Conservation (phyloP, 1,140 invertebrate genomes). For the Paraescarpia echinospica region DNA sequence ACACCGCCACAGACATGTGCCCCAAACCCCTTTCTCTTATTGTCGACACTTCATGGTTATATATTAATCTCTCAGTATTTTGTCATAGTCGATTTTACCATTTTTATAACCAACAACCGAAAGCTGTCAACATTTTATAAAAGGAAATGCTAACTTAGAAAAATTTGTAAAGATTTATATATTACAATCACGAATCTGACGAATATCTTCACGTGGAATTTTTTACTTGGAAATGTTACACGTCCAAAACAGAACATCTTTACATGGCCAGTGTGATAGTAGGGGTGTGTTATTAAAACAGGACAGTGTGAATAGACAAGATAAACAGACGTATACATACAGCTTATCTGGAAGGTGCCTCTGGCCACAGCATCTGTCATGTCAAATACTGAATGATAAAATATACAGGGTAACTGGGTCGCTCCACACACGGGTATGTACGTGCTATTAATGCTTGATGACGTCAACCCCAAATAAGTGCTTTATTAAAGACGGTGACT, state of each 20-base stretch:
- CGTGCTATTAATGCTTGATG: neutral
- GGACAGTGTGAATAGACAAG: neutral
- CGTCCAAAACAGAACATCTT: neutral
- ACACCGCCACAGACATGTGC: neutral
- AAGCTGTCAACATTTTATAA: too few species aligned
- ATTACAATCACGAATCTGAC: neutral
- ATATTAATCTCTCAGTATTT: too few species aligned
- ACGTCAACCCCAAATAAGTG: neutral
- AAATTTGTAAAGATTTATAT: too few species aligned
- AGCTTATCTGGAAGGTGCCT: neutral
- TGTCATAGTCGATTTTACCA: too few species aligned
- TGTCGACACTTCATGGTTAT: neutral
- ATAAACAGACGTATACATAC: neutral
- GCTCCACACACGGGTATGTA: neutral
- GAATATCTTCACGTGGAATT: too few species aligned
- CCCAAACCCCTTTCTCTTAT: neutral
- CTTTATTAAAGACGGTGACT: neutral
- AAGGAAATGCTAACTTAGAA: too few species aligned
- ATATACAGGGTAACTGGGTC: neutral
- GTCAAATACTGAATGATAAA: constrained; percentile 1
- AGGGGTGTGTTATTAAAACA: neutral
- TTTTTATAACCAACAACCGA: too few species aligned
- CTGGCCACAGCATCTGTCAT: neutral
- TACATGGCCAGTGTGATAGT: neutral
- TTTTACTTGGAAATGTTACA: neutral